Evolutionary conservation across 2,113 vertebrate species (phyloP), one percentile per base, ranked within the genome.

Genomic region (Chunga burmeisteri): DNA sequence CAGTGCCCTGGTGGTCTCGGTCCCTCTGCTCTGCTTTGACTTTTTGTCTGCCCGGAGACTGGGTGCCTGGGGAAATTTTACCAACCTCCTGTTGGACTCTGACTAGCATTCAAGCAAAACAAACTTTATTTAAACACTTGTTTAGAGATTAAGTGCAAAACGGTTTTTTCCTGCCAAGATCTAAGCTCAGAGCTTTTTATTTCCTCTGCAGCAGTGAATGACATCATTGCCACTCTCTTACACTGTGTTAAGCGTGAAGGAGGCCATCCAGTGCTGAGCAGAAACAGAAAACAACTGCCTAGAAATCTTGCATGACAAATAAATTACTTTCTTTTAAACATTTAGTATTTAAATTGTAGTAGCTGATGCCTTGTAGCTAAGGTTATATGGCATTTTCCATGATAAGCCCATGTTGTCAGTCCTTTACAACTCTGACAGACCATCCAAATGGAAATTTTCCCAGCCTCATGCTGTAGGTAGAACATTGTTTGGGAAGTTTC

Each of bases 71-170:
- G 72, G 72, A 81, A 56, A 82, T 23, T 29, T 95, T 80, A 82
- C 66, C 66, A 40, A 5, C 59, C 52, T 95, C 80, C 49, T 89
- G 44, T 89, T 29, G 5, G 77, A 87, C 68, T n/a, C 47, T 92
- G 83, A 94, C 68, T 88, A 95, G 56, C 25, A 53, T 79, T 95
- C 88, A 94, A 89, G 66, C 36, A 95, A 91, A 94, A 96, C 65
- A 91, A 85, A 94, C 61, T 85, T 84, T 82, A 92, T 89, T 96
- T 80, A 91, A 96, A 87, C 83, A 93, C 80, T 96, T 95, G 80
- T 84, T 97, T 93, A 89, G 86, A 81, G 65, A 97, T 96, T 92
- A 94, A 81, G 92, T 95, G 86, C 83, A 87, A 96, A 95, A 95
- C 86, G 72, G 23, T 38, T 94, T 96, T 91, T 92, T 86, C 65